These are phyloP conservation scores for Etheostoma cragini DNA, from an alignment of 2,113 vertebrate species.

Conservation along the genomic window DNA sequence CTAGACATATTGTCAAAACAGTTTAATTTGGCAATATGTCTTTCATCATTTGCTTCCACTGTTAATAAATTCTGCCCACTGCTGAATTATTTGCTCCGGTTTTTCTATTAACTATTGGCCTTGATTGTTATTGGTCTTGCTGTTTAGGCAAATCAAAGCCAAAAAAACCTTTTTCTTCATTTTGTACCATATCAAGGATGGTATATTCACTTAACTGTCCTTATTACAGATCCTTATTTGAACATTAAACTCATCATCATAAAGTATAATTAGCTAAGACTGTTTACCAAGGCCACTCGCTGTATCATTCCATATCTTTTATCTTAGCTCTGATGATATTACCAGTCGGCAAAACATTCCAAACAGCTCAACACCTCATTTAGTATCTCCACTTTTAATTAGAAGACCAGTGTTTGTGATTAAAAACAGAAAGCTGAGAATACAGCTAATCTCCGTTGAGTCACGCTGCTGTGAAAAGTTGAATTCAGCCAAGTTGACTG, in stretches of 20 bases:
- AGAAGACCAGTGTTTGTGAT: conserved; percentile 21
- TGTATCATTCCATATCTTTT: neutral
- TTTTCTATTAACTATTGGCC: neutral
- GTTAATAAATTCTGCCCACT: neutral
- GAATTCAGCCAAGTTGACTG: neutral
- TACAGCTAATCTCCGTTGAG: conserved; percentile 26
- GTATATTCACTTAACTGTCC: neutral
- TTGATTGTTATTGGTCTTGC: neutral
- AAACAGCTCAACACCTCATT: conserved; percentile 16
- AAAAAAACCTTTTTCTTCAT: neutral
- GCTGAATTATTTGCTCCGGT: neutral
- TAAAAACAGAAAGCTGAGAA: conserved; percentile 8
- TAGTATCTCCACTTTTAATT: conserved; percentile 38
- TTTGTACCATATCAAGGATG: neutral
- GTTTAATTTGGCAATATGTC: conserved; percentile 5
- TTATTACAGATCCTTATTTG: neutral
- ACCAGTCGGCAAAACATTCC: neutral
- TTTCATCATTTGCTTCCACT: neutral
- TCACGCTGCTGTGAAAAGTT: conserved; percentile 32
- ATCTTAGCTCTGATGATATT: conserved; percentile 1
- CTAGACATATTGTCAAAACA: neutral
- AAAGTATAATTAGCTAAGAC: conserved; percentile 1
- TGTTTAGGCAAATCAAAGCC: neutral
- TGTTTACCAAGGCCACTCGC: neutral
- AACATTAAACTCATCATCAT: conserved; percentile 3